phyloP scores from a whole-genome alignment of 2,113 vertebrate genomes.

The Herpailurus yagouaroundi region DNA sequence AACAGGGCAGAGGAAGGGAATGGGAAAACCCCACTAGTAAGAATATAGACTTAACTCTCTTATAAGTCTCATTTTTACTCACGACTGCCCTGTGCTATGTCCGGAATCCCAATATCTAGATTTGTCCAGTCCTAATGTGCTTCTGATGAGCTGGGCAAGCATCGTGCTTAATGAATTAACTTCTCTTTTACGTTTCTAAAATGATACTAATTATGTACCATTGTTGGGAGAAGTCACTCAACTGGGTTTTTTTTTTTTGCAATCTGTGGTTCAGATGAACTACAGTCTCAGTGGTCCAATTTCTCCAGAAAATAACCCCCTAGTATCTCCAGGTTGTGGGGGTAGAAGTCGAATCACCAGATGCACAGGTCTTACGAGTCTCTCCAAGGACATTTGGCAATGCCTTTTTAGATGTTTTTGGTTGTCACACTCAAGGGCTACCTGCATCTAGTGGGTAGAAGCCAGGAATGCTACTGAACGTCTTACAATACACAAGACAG shows the following conservation, averaged over 20 bases:
- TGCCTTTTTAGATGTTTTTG: background rate
- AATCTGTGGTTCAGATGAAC: background rate
- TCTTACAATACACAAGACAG: background rate
- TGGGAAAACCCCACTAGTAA: slow-evolving; percentile 71
- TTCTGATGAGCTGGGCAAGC: slow-evolving; percentile 13
- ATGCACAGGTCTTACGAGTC: background rate
- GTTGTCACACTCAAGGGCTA: background rate
- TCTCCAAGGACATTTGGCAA: background rate
- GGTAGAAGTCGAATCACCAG: background rate
- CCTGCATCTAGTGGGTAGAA: background rate
- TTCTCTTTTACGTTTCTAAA: background rate
- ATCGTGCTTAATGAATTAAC: background rate
- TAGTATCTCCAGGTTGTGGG: background rate
- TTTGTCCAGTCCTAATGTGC: background rate
- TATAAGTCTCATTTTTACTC: slow-evolving; percentile 48
- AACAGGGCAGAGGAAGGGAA: slow-evolving; percentile 63
- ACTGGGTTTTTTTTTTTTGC: background rate
- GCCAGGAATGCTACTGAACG: slow-evolving; percentile 24
- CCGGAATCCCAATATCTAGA: slow-evolving; percentile 55
- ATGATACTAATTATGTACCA: slow-evolving; percentile 10
- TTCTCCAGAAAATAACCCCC: slow-evolving; percentile 26
- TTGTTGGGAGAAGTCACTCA: background rate
- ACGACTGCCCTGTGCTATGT: slow-evolving; percentile 28
- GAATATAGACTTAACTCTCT: slow-evolving; percentile 64
- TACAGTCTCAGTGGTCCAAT: background rate